Percentiles rank a stretch among this genome's conserved stretches.
phyloP scores from a whole-genome alignment of 2,888 invertebrate genomes.

The Clitarchus hookeri region DNA sequence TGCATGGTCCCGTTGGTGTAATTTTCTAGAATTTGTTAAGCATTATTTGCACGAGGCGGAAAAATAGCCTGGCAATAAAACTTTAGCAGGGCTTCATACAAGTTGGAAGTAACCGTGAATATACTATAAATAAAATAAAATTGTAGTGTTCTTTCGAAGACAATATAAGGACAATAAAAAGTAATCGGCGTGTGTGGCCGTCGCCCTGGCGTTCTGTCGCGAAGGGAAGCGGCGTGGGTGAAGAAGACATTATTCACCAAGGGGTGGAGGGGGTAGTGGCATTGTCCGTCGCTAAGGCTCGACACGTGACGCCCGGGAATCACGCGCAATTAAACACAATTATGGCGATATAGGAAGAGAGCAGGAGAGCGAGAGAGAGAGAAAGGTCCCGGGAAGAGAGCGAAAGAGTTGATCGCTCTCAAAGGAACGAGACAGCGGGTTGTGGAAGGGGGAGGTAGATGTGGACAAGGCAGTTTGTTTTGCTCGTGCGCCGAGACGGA shows the following conservation, averaged over 20 bases:
- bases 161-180: background rate
- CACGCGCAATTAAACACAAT: slow-evolving; percentile 4
- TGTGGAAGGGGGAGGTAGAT: background rate
- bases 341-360: background rate
- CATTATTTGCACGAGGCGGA: no score
- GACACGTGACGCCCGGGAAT: background rate
- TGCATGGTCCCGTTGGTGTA: no score
- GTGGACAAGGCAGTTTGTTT: slow-evolving; percentile 14
- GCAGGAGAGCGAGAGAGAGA: background rate
- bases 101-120: no score
- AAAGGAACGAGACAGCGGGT: background rate
- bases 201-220: background rate
- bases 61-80: no score
- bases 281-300: background rate
- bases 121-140: no score
- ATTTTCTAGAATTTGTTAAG: no score
- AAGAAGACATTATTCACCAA: background rate
- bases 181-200: background rate
- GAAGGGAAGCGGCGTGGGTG: background rate
- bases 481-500: background rate
- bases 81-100: no score
- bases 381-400: background rate
- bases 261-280: background rate
- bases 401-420: background rate
- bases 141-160: no score